phyloP scores from a whole-genome alignment of 2,888 invertebrate species.

The Drosophila borborema region DNA sequence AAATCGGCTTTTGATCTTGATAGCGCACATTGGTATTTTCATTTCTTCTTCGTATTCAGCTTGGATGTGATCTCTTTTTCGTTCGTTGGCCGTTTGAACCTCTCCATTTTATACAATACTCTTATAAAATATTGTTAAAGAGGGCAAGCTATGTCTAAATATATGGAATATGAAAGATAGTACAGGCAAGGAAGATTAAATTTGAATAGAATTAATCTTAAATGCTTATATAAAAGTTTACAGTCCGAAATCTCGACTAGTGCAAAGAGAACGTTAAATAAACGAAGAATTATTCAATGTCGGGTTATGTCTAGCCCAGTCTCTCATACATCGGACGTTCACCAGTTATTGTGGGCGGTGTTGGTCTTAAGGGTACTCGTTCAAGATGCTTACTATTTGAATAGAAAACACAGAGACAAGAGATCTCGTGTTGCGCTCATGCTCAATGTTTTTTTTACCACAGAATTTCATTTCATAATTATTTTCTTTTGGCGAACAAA shows the following conservation, averaged over 20 bases:
- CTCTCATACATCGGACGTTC: not conserved
- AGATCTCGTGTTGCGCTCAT: slow-evolving; percentile 17
- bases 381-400: slow-evolving; percentile 18
- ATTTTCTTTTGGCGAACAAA: slow-evolving; percentile 14
- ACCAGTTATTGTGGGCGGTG: slow-evolving; percentile 30
- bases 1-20: slow-evolving; percentile 75
- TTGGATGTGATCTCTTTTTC: slow-evolving; percentile 7
- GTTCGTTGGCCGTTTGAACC: not conserved
- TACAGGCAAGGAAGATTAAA: not conserved
- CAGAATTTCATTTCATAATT: slow-evolving; percentile 7
- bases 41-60: slow-evolving; percentile 6
- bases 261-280: slow-evolving; percentile 24
- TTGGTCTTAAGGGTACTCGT: slow-evolving; percentile 23
- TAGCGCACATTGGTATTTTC: slow-evolving; percentile 51
- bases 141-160: not conserved
- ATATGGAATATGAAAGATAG: not conserved
- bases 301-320: slow-evolving; percentile 8
- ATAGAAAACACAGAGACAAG: slow-evolving; percentile 17
- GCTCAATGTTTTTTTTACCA: slow-evolving; percentile 25
- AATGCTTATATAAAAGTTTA: too few relatives aligned
- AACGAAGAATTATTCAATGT: slow-evolving; percentile 34
- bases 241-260: not conserved
- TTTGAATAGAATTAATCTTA: not conserved
- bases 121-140: not conserved
- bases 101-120: not conserved